A percentile compares a stretch with the other conserved stretches of the same genome.
Evolutionary conservation across 2,113 vertebrate genomes (phyloP).

Genomic region (Colius striatus): DNA sequence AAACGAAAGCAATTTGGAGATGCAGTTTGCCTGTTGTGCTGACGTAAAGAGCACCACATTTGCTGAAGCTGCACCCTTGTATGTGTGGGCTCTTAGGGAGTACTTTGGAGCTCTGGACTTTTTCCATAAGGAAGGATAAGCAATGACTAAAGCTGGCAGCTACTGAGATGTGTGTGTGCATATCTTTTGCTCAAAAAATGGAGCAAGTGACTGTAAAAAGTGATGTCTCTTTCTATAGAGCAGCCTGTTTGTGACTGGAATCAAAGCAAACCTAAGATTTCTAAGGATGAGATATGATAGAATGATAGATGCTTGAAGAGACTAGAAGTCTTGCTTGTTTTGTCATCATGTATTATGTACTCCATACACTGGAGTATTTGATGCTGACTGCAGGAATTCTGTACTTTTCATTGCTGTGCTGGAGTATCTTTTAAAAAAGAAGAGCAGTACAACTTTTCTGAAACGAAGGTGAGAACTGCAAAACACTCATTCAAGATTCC

Average conservation of each 20-base stretch:
- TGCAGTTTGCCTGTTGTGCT: neutral
- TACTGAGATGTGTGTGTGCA: accelerated
- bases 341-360: neutral
- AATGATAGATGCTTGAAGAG: neutral
- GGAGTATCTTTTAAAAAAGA: neutral
- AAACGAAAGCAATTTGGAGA: neutral
- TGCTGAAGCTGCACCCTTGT: neutral
- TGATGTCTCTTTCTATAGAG: neutral
- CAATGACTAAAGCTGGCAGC: neutral
- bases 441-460: neutral
- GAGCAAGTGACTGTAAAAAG: neutral
- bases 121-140: accelerated
- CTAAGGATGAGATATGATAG: neutral
- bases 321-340: neutral
- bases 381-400: neutral
- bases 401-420: neutral
- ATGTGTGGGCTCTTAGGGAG: accelerated
- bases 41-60: accelerated
- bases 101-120: neutral
- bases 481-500: neutral
- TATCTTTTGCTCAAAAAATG: neutral
- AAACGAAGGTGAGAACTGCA: neutral
- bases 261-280: neutral
- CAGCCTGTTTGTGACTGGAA: neutral
- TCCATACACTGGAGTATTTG: neutral